Evolutionary conservation across 2,888 invertebrate genomes (phyloP), one percentile per base, ranked within the genome.

Genomic region (Drosophila atripex): DNA sequence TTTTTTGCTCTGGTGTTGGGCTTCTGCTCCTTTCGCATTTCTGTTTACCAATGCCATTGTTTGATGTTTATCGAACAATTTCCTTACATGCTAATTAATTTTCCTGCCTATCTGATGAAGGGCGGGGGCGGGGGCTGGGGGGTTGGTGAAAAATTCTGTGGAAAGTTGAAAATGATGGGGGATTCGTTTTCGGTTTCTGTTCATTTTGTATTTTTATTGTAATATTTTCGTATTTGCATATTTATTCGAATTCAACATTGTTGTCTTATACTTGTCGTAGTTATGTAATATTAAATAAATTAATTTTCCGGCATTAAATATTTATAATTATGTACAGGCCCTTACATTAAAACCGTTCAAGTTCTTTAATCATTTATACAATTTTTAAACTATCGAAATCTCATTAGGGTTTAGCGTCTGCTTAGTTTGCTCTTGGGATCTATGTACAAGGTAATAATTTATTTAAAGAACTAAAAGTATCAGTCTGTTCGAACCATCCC

Each of bases 381-480:
- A 35, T 51, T 25, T 30, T 46, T 68, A 58, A 51, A 28, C 47
- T 28, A 65, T 47, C 25, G 52, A 41, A 41, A 23, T 55, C 28
- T 39, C 50, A n/a, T 46, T 51, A 32, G 21, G 30, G 28, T 43
- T 16, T 50, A 30, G 49, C 39, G 16, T 39, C 53, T 57, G 18
- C 23, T 35, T 35, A 35, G 35, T 35, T n/a, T 2, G 35, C 12
- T 32, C n/a, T n/a, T 32, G 45, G 57, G 50, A 45, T 56, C 47
- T 60, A 69, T 69, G 16, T 63, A 71, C 32, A 46, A 46, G 28
- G n/a, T 23, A 47, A 49, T 47, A 35, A 23, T 49, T 49, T 54
- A 61, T 38, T 59, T 53, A 76, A 47, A 75, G 60, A 90, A 89
- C 89, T 89, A 90, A 89, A 82, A 88, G 78, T 90, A 90, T 90